Conservation (phyloP, 2,113 vertebrate species). For the Erythrolamprus reginae region DNA sequence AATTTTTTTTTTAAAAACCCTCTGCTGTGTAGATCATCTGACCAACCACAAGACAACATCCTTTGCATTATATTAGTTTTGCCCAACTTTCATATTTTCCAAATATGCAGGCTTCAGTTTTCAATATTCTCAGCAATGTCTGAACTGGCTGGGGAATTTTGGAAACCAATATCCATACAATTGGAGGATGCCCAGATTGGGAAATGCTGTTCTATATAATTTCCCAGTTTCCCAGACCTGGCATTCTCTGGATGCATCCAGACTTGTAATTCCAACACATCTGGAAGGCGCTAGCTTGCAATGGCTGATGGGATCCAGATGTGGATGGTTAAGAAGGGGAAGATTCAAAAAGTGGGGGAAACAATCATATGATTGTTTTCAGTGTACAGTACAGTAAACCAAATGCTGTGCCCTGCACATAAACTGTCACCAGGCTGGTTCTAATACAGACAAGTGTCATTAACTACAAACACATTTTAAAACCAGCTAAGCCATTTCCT, state of each 20-base stretch:
- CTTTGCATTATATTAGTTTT: background rate
- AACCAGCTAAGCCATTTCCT: constrained; percentile 5
- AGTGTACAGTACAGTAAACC: background rate
- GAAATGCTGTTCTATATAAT: background rate
- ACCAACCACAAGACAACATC: background rate
- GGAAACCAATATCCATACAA: background rate
- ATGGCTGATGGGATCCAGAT: background rate
- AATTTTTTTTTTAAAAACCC: background rate
- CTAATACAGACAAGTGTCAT: background rate
- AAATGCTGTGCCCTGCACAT: background rate
- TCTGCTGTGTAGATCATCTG: background rate
- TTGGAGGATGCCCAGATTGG: background rate
- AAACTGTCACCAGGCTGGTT: background rate
- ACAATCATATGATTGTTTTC: background rate
- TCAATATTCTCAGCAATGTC: background rate
- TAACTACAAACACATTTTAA: constrained; percentile 15
- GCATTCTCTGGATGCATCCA: background rate
- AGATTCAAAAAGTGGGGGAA: background rate
- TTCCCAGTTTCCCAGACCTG: background rate
- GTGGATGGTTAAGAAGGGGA: background rate
- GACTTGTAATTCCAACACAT: background rate
- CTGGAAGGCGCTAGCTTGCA: background rate
- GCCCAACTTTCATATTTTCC: background rate
- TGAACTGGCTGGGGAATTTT: background rate
- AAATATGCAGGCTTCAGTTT: background rate